phyloP scores from a whole-genome alignment of 2,797 vertebrate species.

The Alauda arvensis region DNA sequence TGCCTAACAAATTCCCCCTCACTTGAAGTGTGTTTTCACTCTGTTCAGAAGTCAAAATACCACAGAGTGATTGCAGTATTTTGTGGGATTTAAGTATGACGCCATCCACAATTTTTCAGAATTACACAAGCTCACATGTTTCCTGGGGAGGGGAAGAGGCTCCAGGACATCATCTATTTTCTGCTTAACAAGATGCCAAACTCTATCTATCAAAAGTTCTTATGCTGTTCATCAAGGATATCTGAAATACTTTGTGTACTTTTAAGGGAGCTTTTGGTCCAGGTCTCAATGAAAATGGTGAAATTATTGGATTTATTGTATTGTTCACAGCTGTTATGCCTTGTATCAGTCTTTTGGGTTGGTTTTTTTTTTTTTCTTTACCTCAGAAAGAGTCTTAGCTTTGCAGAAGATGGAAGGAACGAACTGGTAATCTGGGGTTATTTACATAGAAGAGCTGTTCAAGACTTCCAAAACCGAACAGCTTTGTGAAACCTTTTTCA shows the following conservation, averaged over 20 bases:
- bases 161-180: constrained; percentile 25
- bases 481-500: neutral
- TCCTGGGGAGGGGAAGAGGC: constrained; percentile 5
- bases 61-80: constrained; percentile 36
- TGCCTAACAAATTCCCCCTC: neutral
- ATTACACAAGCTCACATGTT: constrained; percentile 52
- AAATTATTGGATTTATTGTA: neutral
- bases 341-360: neutral
- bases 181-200: neutral
- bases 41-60: constrained; percentile 38
- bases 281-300: neutral
- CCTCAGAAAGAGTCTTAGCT: neutral
- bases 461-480: neutral
- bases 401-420: neutral
- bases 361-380: neutral
- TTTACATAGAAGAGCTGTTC: neutral
- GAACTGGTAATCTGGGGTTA: neutral
- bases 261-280: neutral
- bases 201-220: neutral
- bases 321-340: neutral
- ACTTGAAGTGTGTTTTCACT: neutral
- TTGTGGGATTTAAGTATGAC: constrained; percentile 52
- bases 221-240: neutral
- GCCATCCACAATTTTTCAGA: constrained; percentile 47
- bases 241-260: neutral